Evolutionary conservation across 1,140 invertebrate genomes (phyloP).

Genomic region (Neuroterus valhalla): DNA sequence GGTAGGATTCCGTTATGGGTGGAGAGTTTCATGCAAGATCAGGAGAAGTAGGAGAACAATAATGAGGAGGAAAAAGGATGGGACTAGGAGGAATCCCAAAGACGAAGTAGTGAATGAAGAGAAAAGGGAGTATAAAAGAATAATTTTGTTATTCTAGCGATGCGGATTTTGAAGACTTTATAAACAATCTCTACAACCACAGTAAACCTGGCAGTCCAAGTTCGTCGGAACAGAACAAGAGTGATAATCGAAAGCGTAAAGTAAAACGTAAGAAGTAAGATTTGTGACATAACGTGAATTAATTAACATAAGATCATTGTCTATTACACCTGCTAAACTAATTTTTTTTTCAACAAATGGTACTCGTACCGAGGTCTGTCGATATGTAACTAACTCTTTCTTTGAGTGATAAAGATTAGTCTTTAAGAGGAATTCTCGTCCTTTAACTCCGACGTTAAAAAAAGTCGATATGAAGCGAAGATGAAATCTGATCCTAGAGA

Average conservation of each 20-base stretch:
- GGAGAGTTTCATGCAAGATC: too few relatives aligned
- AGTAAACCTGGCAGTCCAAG: constrained; percentile 65
- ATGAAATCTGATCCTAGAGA: not conserved
- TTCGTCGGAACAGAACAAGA: constrained; percentile 63
- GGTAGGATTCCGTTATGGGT: too few relatives aligned
- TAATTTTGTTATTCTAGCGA: constrained; percentile 71
- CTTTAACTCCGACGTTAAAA: constrained; percentile 1
- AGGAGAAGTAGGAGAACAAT: too few relatives aligned
- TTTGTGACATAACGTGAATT: constrained; percentile 34
- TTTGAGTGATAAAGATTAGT: constrained; percentile 31
- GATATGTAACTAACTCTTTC: constrained; percentile 26
- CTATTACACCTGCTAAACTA: constrained; percentile 49
- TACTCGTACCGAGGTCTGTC: constrained; percentile 18
- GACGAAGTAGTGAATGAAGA: too few relatives aligned
- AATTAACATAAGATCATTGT: constrained; percentile 53
- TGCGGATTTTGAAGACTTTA: constrained; percentile 79
- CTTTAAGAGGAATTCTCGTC: not conserved
- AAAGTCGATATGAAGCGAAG: not conserved
- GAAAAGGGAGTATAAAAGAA: too few relatives aligned
- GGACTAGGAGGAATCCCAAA: too few relatives aligned
- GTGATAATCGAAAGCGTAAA: constrained; percentile 71
- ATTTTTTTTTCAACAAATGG: constrained; percentile 32
- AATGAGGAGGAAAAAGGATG: too few relatives aligned
- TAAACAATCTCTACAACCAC: constrained; percentile 78
- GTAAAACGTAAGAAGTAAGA: constrained; percentile 73